Evolutionary conservation across 2,888 invertebrate genomes (phyloP).

Genomic region (Nemurella pictetii): DNA sequence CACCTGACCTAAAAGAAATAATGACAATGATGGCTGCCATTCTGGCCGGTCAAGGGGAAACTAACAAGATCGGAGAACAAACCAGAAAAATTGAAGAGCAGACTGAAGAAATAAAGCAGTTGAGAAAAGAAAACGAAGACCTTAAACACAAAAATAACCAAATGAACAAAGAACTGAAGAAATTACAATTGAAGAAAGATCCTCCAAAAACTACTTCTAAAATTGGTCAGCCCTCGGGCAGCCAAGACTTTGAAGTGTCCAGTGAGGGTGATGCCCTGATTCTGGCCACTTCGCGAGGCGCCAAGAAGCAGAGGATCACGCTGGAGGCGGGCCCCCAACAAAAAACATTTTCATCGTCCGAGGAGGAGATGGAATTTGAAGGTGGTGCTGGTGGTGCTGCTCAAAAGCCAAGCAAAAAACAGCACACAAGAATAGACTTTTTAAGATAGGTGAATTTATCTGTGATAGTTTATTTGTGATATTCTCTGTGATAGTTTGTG

Average conservation of each 20-base stretch:
- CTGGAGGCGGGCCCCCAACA: neutral
- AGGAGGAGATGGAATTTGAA: too few relatives aligned
- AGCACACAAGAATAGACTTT: neutral
- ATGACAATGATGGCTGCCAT: neutral
- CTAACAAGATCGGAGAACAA: neutral
- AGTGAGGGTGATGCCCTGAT: too few relatives aligned
- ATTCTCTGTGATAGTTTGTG: too few relatives aligned
- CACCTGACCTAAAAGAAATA: neutral
- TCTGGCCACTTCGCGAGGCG: too few relatives aligned
- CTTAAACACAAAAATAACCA: neutral
- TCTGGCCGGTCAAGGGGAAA: neutral
- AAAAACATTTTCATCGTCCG: neutral
- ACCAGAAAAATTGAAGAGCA: neutral
- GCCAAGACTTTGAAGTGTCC: too few relatives aligned
- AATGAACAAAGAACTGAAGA: neutral
- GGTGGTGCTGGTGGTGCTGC: neutral
- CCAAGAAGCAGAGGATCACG: too few relatives aligned
- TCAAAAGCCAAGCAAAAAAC: neutral
- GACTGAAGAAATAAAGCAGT: neutral
- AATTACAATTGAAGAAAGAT: neutral
- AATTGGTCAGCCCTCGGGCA: neutral
- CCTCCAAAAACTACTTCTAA: neutral
- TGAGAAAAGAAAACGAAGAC: conserved; percentile 7
- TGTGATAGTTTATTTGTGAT: too few relatives aligned
- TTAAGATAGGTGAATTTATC: too few relatives aligned